Conservation (phyloP, 2,797 vertebrate genomes). For the Iguana delicatissima region DNA sequence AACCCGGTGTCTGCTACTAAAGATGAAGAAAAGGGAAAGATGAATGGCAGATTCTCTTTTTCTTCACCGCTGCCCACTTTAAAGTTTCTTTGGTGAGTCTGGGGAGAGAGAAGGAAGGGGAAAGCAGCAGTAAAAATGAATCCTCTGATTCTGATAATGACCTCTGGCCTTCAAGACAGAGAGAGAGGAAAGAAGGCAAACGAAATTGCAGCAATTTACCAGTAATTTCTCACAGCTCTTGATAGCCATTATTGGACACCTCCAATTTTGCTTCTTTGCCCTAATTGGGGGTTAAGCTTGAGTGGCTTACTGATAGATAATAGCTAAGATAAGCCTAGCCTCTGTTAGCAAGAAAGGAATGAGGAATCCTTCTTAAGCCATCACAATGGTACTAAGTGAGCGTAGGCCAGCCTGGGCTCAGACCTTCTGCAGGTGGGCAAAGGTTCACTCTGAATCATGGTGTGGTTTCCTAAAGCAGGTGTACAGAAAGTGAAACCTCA, state of each 20-base stretch:
- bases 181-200: neutral
- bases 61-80: neutral
- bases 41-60: neutral
- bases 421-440: neutral
- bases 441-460: neutral
- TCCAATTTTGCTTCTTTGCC: conserved; percentile 32
- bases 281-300: conserved; percentile 37
- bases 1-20: neutral
- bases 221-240: conserved; percentile 32
- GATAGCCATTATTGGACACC: conserved; percentile 29
- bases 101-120: neutral
- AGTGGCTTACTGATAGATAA: conserved; percentile 28
- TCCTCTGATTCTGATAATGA: conserved; percentile 28
- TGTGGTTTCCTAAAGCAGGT: neutral
- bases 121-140: conserved; percentile 4
- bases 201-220: conserved; percentile 39
- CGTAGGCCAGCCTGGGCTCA: neutral
- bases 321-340: conserved; percentile 10
- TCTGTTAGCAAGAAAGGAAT: conserved; percentile 1
- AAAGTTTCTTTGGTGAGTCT: neutral
- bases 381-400: neutral
- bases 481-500: neutral
- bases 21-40: neutral
- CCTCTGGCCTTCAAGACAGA: neutral
- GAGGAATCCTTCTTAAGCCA: neutral